A percentile compares a stretch with the other conserved stretches of the same genome.
phyloP scores from a whole-genome alignment of 2,888 invertebrate species.

The Dasypogon diadema region DNA sequence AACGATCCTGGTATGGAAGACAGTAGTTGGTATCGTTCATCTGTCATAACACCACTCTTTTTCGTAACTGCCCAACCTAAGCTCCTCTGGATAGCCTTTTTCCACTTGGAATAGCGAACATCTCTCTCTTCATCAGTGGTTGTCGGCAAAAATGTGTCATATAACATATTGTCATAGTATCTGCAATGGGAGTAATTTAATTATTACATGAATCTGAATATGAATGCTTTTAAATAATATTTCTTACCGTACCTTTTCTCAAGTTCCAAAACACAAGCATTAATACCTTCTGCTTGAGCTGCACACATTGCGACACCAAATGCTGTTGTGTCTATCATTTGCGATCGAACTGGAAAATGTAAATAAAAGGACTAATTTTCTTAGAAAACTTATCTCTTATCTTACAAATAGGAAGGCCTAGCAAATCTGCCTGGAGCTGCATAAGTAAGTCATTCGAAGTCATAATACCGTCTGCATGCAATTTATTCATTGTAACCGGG shows the following conservation, averaged over 20 bases:
- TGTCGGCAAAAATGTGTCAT: slow-evolving; percentile 85
- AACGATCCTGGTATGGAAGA: slow-evolving; percentile 84
- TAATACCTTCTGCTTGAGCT: slow-evolving; percentile 81
- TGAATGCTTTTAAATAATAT: too few species aligned
- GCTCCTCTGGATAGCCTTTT: slow-evolving; percentile 92
- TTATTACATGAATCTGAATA: too few species aligned
- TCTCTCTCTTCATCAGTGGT: slow-evolving; percentile 85
- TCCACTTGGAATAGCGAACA: slow-evolving; percentile 90
- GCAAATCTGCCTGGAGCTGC: slow-evolving; percentile 95
- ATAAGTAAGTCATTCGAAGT: slow-evolving; percentile 90
- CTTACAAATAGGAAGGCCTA: slow-evolving; percentile 90
- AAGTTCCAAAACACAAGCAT: slow-evolving; percentile 76
- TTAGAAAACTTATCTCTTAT: too few species aligned
- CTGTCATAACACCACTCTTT: slow-evolving; percentile 83
- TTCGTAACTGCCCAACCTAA: slow-evolving; percentile 88
- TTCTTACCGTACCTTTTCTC: slow-evolving; percentile 68
- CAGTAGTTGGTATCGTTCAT: slow-evolving; percentile 82
- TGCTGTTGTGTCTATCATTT: slow-evolving; percentile 89
- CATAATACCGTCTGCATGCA: slow-evolving; percentile 96
- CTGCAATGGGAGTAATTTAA: slow-evolving; percentile 27
- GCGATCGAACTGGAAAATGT: slow-evolving; percentile 78
- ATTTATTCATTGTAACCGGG: slow-evolving; percentile 82
- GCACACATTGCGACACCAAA: slow-evolving; percentile 95
- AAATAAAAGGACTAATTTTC: too few species aligned
- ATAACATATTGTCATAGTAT: slow-evolving; percentile 69